Base-by-base conservation (phyloP, 2,113 vertebrate species). In the Sitta europaea region DNA sequence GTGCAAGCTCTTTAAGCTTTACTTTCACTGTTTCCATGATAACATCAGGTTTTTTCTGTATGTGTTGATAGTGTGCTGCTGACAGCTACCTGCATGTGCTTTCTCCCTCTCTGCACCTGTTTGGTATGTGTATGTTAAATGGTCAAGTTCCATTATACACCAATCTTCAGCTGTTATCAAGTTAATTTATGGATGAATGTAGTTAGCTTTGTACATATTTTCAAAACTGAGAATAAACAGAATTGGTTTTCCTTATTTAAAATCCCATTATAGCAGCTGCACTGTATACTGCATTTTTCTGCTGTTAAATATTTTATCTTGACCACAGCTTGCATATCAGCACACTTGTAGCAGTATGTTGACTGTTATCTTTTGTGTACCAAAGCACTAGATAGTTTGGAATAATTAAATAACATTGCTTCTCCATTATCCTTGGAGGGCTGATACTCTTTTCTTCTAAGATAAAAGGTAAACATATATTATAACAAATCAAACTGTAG, bases 391-490 rank as follows among this genome's bases (percentile, higher is more conserved):
- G 96, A 94, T 94, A 95, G 96, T 90, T 96, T 81, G 88, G 94
- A 96, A 97, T 98, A 98, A 98, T 98, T 97, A 97, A 97, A 95
- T 92, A 95, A 85, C 42, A 68, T 65, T 8, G 8, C 74, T 93
- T 94, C 94, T 96, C 77, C 62, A 50, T 54, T 92, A 79, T 86
- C 81, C 94, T 96, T 84, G 83, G 75, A 91, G 42, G 13, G 10
- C 67, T 93, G 93, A 91, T 94, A 95, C 10, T 92, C 79, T 95
- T 93, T 96, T 97, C 93, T 95, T 96, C 91, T 76, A 78, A 80
- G 97, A 97, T 96, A 97, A 98, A 97, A 97, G 73, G 94, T 96
- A 97, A 97, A 92, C 95, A 96, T 85, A 91, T 92, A 97, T 97
- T 97, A 94, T 85, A 95, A 76, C 86, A 94, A 89, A 95, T 93